A percentile compares a stretch with the other conserved stretches of the same genome.
Conservation (phyloP, 2,888 invertebrate genomes). For the Pachymerium ferrugineum region DNA sequence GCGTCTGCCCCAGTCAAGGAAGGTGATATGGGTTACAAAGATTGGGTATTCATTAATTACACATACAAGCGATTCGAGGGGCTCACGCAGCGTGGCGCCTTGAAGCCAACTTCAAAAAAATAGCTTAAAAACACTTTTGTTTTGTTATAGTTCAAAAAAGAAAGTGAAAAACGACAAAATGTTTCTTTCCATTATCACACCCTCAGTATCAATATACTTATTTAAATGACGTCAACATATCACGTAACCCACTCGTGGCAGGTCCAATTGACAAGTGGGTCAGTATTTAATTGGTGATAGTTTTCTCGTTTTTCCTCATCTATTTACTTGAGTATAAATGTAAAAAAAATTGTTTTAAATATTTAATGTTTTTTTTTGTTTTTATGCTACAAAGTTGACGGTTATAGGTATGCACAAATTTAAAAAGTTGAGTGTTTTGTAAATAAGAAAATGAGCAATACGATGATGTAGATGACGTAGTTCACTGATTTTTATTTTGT, state of each 20-base stretch:
- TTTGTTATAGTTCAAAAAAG: not conserved
- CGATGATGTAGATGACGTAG: constrained; percentile 2
- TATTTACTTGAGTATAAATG: not conserved
- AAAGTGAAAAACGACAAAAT: not conserved
- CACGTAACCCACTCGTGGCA: not conserved
- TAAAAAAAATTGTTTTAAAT: not conserved
- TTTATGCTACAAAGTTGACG: not conserved
- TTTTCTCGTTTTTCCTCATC: not conserved
- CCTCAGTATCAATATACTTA: not conserved
- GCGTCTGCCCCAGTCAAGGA: constrained; percentile 83
- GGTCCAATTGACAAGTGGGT: not conserved
- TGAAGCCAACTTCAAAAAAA: constrained; percentile 35
- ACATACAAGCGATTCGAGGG: constrained; percentile 99
- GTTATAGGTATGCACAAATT: not conserved
- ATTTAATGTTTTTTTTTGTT: not conserved
- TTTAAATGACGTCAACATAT: not conserved
- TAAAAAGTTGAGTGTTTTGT: constrained; percentile 2
- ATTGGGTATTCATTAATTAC: constrained; percentile 99
- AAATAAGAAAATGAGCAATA: not conserved
- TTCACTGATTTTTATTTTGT: not conserved
- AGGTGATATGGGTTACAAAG: constrained; percentile 80
- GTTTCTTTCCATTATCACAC: not conserved
- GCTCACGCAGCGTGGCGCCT: constrained; percentile 73
- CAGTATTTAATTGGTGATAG: constrained; percentile 2
- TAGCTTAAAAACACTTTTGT: constrained; percentile 28